Evolutionary conservation across 2,888 invertebrate species (phyloP), one percentile per base, ranked within the genome.

Genomic region (Drosophila mimetica): DNA sequence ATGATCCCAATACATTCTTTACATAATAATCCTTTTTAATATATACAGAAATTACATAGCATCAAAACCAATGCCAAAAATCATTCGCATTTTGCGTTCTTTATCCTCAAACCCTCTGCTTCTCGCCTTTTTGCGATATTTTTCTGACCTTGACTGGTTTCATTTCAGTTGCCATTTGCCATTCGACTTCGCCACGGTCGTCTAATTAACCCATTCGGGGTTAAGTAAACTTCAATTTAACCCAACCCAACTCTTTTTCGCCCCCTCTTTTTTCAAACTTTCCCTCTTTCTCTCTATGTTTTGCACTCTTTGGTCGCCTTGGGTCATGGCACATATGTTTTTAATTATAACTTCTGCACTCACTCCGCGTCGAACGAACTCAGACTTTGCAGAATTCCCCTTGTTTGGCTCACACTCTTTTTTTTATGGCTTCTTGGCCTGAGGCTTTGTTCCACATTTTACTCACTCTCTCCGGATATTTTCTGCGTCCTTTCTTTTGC

Each of bases 321-420:
- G 64, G 65, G 76, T 85, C 82, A 57, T 69, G 76, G 47, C 76
- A 74, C 84, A 85, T 79, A 75, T 85, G 84, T 86, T 85, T 88
- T 85, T 85, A 85, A 85, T 85, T 85, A 85, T 86, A 86, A 57
- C 71, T 63, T 55, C 69, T 54, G 22, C 47, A 41, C n/a, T 39
- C 51, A 22, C 30, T 47, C 50, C 50, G 39, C 58, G 58, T 34
- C 42, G 63, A 54, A 52, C 54, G 53, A 16, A 53, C 55, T 48
- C 66, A 76, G 66, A 59, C 63, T 14, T 61, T 32, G 64, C 39
- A 46, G 63, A 52, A 64, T 36, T 41, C 16, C 25, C 52, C 42
- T 53, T 39, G 13, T 22, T 22, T 37, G 48, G 16, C 37, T 46
- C 13, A 41, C n/a, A n/a, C n/a, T n/a, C 55, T 22, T 14, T 22